Base-by-base conservation (phyloP, 1,140 invertebrate genomes). In the Colletes latitarsis region DNA sequence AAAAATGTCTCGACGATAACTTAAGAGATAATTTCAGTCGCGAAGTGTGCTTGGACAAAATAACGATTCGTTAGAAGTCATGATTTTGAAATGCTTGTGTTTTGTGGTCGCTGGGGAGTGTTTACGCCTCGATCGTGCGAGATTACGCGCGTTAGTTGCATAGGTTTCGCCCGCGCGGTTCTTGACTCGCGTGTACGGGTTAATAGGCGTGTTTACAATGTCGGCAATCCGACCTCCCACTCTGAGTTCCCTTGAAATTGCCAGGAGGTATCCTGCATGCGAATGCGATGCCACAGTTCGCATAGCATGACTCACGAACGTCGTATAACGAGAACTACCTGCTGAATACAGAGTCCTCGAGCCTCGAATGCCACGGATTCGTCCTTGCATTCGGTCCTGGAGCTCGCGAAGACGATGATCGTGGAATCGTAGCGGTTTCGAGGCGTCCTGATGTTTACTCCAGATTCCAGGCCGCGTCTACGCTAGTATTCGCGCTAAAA, bases 151-250 rank as follows among this genome's bases (percentile, higher is more conserved):
- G 58, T 85, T 58, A 75, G 21, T 68, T 64, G 66, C 63, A 62
- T 60, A 69, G 62, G 21, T 4, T 82, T 81, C 43, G 41, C n/a
- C 19, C 17, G n/a, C 19, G n/a, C 63, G 81, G 69, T 82, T 82
- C 84, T 86, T 77, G 69, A 81, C 71, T 75, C 74, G 70, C 84
- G 67, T 79, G 82, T 75, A 60, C 72, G 73, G 78, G 64, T 86
- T 83, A 83, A 85, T 64, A 86, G 74, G 81, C 84, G 86, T 88
- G 89, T 89, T 88, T 83, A 88, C 89, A 88, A 90, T 90, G 85
- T 78, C 82, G 74, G 74, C 88, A 84, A 90, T 90, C 75, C 82
- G 68, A 66, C 21, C 39, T 70, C 55, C 66, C 64, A 12, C 52
- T 72, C 43, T 17, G 14, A 19, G 39, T 9, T 30, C 12, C 64